These are phyloP conservation scores for Patiria pectinifera DNA, from an alignment of 53 echinoderm and acorn worm genomes.

Conservation along the genomic window DNA sequence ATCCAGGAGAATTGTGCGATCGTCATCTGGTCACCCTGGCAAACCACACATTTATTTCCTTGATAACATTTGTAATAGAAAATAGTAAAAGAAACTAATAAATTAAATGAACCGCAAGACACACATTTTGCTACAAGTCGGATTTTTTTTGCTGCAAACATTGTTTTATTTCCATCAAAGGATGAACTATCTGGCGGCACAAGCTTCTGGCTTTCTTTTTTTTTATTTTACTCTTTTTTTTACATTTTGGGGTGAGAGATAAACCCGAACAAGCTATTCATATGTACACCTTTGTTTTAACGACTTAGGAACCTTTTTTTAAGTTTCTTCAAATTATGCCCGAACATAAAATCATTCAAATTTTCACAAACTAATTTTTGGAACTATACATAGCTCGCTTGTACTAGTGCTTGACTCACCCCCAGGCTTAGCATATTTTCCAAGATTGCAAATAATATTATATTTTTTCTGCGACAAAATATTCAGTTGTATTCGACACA, in stretches of 20 bases:
- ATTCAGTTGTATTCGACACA: background rate
- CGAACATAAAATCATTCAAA: no score
- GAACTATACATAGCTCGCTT: background rate
- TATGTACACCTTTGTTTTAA: no score
- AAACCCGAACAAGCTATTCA: no score
- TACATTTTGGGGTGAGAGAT: background rate
- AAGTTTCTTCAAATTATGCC: no score
- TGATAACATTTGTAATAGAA: no score
- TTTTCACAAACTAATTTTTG: background rate
- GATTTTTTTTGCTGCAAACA: background rate
- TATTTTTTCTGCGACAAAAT: background rate
- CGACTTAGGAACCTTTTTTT: no score
- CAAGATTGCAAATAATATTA: background rate
- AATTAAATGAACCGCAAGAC: background rate
- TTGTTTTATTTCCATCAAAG: conserved; percentile 11
- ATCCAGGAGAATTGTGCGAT: no score
- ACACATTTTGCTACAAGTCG: background rate
- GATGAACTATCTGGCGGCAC: background rate
- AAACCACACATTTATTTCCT: no score
- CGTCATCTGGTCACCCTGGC: no score
- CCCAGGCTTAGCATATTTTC: background rate
- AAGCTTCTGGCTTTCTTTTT: background rate
- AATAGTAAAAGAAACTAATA: no score
- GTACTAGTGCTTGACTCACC: background rate
- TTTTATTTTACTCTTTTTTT: background rate